Base-by-base conservation (phyloP, 2,888 invertebrate species). In the Caenorhabditis uteleia region DNA sequence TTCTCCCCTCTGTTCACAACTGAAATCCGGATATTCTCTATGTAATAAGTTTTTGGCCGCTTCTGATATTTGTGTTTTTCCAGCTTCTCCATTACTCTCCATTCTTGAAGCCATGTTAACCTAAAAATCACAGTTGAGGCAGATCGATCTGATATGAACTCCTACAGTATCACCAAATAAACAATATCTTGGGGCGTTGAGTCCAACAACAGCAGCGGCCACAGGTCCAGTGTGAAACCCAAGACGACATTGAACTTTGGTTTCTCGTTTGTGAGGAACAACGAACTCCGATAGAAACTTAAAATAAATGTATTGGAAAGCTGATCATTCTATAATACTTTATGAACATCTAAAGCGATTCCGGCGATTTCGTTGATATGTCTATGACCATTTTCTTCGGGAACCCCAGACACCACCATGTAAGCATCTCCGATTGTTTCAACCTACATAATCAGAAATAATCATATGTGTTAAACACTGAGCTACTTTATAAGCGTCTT, bases 171-270 rank as follows among this genome's bases (percentile, higher is more conserved):
- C 81, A 29, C 82, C 82, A 40, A 82, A 82, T 1, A 82, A 72
- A 61, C 82, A 82, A 58, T 82, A 82, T 14, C 82, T 58, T 18
- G 82, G 82, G 29, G 82, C 82, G 43, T 80, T 80, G 23, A 82
- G 60, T 16, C 82, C 82, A n/a, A 82, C 79, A 10, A 82, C 82
- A 16, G 81, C 82, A 2, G 79, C 80, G 7, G 80, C 80, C 8
- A 80, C 80, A 2, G 73, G 71, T 2, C 74, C 73, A 18, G 79
- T 76, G 51, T 78, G 79, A 55, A 80, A 74, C 3, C 82, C 82
- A 33, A 75, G 70, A 46, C 75, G 73, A 45, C 73, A 74, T 33
- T 62, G 69, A n/a, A 74, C 59, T 20, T 49, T 47, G 3, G 55
- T 53, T 8, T 57, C 54, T 20, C 43, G 29, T 21, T 65, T 66